Percentiles rank a stretch among this genome's conserved stretches.
phyloP scores from a whole-genome alignment of 2,113 vertebrate genomes.

The Xiphorhynchus elegans region DNA sequence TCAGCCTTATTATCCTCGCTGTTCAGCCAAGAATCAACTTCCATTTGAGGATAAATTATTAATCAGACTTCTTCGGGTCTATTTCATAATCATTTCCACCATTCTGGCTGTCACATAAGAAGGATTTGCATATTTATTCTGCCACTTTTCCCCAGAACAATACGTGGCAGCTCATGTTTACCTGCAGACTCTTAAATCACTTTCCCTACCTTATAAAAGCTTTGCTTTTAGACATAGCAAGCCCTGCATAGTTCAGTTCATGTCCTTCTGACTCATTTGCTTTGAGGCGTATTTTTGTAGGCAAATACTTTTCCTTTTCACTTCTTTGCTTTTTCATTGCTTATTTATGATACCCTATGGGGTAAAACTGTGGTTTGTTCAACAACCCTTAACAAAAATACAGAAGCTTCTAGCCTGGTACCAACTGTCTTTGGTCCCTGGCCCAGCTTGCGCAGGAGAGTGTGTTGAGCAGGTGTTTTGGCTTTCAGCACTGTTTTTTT shows the following conservation, averaged over 20 bases:
- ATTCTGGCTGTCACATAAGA: conserved; percentile 62
- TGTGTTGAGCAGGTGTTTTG: not conserved
- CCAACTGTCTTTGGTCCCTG: not conserved
- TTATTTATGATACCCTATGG: conserved; percentile 63
- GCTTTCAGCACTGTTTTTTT: not conserved
- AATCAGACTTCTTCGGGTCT: conserved; percentile 60
- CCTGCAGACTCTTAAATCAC: conserved; percentile 53
- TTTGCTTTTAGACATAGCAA: not conserved
- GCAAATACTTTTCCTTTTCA: conserved; percentile 35
- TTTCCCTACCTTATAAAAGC: not conserved
- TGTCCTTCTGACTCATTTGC: not conserved
- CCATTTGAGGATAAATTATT: conserved; percentile 71
- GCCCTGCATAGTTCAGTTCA: not conserved
- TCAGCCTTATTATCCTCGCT: conserved; percentile 54
- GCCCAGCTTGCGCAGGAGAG: conserved; percentile 15
- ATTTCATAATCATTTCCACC: conserved; percentile 61
- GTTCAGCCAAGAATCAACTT: conserved; percentile 60
- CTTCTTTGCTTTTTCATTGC: conserved; percentile 52
- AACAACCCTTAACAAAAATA: conserved; percentile 55
- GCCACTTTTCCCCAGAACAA: conserved; percentile 60
- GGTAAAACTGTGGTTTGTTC: conserved; percentile 60
- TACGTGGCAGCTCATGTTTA: conserved; percentile 9
- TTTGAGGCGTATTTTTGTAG: conserved; percentile 36
- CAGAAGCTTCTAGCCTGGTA: conserved; percentile 20
- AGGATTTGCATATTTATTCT: conserved; percentile 67